These are phyloP conservation scores for Urocynchramus pylzowi DNA, from an alignment of 2,113 vertebrate species.

Conservation along the genomic window DNA sequence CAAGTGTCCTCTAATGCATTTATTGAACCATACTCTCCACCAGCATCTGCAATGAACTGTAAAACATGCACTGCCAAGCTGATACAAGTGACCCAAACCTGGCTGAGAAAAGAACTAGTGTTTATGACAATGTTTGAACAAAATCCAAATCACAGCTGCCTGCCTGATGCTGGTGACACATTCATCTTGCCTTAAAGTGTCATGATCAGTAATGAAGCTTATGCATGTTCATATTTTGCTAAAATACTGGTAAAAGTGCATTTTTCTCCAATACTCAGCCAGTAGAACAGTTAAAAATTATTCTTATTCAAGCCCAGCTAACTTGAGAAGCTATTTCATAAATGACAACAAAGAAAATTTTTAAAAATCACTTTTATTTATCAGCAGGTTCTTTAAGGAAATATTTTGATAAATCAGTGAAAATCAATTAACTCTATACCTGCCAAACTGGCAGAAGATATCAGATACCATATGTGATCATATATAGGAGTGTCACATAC, in stretches of 20 bases:
- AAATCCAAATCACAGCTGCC: neutral
- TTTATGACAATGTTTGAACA: neutral
- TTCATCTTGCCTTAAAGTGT: neutral
- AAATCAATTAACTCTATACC: neutral
- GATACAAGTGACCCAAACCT: neutral
- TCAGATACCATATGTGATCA: neutral
- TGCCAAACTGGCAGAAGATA: neutral
- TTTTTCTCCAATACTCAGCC: neutral
- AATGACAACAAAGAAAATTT: neutral
- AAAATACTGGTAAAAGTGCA: neutral
- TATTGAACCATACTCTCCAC: neutral
- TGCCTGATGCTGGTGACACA: neutral
- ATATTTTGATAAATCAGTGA: neutral
- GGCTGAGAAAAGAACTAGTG: neutral
- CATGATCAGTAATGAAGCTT: neutral
- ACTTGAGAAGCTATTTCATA: neutral
- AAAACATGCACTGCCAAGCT: neutral
- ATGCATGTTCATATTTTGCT: neutral
- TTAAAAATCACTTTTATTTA: neutral
- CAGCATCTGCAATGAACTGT: neutral
- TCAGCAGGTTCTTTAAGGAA: neutral
- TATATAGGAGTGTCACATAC: neutral
- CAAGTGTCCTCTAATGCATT: neutral
- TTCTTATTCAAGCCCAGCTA: neutral
- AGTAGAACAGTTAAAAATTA: neutral